These are phyloP conservation scores for Plagodis pulveraria DNA, from an alignment of 2,888 invertebrate species.

Conservation along the genomic window DNA sequence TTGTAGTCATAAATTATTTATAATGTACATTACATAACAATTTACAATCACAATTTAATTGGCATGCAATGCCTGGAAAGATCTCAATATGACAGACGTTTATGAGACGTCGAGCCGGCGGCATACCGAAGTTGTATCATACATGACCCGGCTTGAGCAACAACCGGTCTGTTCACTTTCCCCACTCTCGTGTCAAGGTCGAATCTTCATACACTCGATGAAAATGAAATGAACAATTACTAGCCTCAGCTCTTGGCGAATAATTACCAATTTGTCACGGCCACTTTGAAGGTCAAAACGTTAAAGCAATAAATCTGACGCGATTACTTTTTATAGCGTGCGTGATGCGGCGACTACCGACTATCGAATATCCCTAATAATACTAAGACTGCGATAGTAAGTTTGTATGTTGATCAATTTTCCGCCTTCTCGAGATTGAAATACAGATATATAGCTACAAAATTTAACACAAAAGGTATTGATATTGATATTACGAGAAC, in stretches of 20 bases:
- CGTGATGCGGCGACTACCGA: conserved; percentile 24
- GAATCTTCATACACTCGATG: conserved; percentile 49
- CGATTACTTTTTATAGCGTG: conserved; percentile 22
- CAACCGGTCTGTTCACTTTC: conserved; percentile 80
- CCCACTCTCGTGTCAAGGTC: conserved; percentile 78
- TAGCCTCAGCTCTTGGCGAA: conserved; percentile 24
- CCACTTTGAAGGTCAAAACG: conserved; percentile 34
- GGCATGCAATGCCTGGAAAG: conserved; percentile 25
- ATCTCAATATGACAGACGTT: conserved; percentile 25
- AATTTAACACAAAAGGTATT: too few species aligned
- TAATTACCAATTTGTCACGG: conserved; percentile 34
- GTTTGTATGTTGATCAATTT: too few species aligned
- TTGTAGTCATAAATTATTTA: conserved; percentile 24
- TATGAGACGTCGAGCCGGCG: conserved; percentile 11
- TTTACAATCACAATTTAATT: conserved; percentile 21
- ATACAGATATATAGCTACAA: too few species aligned
- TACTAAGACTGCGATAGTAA: too few species aligned
- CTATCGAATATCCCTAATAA: too few species aligned
- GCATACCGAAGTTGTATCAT: not conserved
- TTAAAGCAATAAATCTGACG: conserved; percentile 28
- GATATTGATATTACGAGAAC: too few species aligned
- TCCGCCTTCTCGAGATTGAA: too few species aligned
- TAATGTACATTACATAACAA: conserved; percentile 11
- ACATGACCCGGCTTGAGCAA: conserved; percentile 57
- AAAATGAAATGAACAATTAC: conserved; percentile 30